These are phyloP conservation scores for Diuraphis noxia DNA, from an alignment of 1,140 invertebrate genomes.

Conservation along the genomic window DNA sequence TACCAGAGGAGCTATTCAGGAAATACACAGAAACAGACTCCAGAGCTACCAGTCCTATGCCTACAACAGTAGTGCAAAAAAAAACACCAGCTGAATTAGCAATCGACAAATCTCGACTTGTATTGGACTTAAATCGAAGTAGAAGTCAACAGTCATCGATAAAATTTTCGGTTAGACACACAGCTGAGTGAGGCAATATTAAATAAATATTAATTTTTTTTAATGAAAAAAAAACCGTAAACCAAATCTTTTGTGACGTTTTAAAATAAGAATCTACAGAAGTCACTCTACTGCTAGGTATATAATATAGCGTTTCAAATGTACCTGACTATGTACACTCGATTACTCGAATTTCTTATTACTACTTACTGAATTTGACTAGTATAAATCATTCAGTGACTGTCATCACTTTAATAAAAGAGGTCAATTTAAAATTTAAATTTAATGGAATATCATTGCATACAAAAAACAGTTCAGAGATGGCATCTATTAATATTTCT, in stretches of 20 bases:
- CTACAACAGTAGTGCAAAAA: conserved; percentile 68
- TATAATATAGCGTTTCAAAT: not conserved
- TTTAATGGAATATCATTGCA: no score
- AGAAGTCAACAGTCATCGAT: conserved; percentile 57
- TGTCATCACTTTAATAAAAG: no score
- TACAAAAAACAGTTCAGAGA: no score
- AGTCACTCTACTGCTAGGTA: not conserved
- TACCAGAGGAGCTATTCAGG: conserved; percentile 67
- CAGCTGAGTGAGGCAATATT: not conserved
- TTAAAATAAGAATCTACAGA: not conserved
- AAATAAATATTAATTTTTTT: not conserved
- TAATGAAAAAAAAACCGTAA: not conserved
- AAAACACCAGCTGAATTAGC: conserved; percentile 47
- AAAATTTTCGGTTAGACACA: conserved; percentile 43
- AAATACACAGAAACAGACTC: conserved; percentile 81
- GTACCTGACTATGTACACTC: no score
- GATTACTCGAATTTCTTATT: no score
- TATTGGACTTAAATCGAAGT: conserved; percentile 61
- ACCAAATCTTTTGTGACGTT: not conserved
- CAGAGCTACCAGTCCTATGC: conserved; percentile 73
- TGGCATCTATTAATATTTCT: no score
- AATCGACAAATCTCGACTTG: conserved; percentile 60
- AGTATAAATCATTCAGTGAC: no score
- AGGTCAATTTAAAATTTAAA: no score
- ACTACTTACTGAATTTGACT: no score